A percentile compares a stretch with the other conserved stretches of the same genome.
Evolutionary conservation across 2,888 invertebrate genomes (phyloP).

Genomic region (Hermaeophaga mercurialis): DNA sequence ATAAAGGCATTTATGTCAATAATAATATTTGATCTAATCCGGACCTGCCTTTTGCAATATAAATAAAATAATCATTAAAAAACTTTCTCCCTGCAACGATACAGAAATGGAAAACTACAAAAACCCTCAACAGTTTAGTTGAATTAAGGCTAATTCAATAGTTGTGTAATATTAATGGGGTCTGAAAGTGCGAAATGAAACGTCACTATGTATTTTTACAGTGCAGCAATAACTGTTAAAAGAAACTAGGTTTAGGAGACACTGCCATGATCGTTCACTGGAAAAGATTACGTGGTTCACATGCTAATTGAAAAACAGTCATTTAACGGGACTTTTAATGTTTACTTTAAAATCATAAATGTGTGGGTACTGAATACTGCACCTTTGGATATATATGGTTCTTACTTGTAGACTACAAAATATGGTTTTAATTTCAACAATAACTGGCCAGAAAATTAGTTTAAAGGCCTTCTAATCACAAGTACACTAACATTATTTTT

Average conservation of each 20-base stretch:
- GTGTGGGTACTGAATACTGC: neutral
- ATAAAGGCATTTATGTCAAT: too few species aligned
- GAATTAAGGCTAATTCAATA: constrained; percentile 28
- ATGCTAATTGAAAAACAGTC: constrained; percentile 29
- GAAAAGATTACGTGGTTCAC: constrained; percentile 33
- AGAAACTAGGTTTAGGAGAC: constrained; percentile 37
- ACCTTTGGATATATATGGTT: too few species aligned
- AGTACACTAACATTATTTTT: too few species aligned
- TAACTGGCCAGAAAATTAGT: too few species aligned
- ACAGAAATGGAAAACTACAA: neutral
- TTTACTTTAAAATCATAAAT: constrained; percentile 17
- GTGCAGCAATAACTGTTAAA: constrained; percentile 32
- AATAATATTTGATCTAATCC: too few species aligned
- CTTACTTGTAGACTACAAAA: too few species aligned
- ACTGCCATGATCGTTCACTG: constrained; percentile 30
- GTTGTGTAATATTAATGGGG: constrained; percentile 24
- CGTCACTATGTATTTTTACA: constrained; percentile 16
- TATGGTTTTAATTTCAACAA: too few species aligned
- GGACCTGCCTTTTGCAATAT: too few species aligned
- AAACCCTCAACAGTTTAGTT: neutral
- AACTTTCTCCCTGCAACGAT: neutral
- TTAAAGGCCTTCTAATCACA: too few species aligned
- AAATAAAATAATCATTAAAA: neutral
- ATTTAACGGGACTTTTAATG: constrained; percentile 29
- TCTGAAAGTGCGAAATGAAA: constrained; percentile 20